A percentile compares a stretch with the other conserved stretches of the same genome.
Evolutionary conservation across 2,888 invertebrate genomes (phyloP).

Genomic region (Meteorus cinctellus): DNA sequence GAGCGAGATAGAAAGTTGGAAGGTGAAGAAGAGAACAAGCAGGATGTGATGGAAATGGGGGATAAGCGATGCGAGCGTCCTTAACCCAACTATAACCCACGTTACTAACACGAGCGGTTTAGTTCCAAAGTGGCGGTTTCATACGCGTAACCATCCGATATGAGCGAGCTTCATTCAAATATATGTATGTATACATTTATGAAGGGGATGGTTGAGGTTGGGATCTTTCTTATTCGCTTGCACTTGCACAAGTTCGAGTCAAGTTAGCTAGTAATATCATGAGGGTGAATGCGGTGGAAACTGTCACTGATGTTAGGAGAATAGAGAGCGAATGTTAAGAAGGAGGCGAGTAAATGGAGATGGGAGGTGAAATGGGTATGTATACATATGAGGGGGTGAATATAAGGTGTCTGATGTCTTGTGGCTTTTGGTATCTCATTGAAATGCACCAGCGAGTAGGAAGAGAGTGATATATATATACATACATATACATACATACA

Average conservation of each 20-base stretch:
- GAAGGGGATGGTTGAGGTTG: slow-evolving; percentile 10
- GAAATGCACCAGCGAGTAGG: not conserved
- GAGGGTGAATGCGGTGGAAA: slow-evolving; percentile 20
- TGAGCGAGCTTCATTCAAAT: slow-evolving; percentile 49
- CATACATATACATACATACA: not conserved
- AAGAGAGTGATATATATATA: not conserved
- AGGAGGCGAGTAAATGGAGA: not conserved
- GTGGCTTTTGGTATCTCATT: slow-evolving; percentile 8
- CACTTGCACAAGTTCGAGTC: not conserved
- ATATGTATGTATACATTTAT: not conserved
- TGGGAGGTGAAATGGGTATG: not conserved
- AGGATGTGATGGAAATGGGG: slow-evolving; percentile 25
- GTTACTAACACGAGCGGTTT: slow-evolving; percentile 51
- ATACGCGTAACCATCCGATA: slow-evolving; percentile 58
- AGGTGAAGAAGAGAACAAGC: slow-evolving; percentile 14
- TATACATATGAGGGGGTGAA: not conserved
- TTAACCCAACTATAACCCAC: slow-evolving; percentile 48
- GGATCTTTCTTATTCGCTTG: slow-evolving; percentile 13
- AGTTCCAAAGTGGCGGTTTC: slow-evolving; percentile 66
- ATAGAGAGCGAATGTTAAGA: not conserved
- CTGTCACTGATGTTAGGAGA: not conserved
- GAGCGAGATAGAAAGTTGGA: not conserved
- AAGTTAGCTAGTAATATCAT: not conserved
- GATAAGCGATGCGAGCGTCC: slow-evolving; percentile 43
- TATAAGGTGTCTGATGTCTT: slow-evolving; percentile 13